Conservation (phyloP, 1,140 invertebrate species). For the Anastrepha obliqua region DNA sequence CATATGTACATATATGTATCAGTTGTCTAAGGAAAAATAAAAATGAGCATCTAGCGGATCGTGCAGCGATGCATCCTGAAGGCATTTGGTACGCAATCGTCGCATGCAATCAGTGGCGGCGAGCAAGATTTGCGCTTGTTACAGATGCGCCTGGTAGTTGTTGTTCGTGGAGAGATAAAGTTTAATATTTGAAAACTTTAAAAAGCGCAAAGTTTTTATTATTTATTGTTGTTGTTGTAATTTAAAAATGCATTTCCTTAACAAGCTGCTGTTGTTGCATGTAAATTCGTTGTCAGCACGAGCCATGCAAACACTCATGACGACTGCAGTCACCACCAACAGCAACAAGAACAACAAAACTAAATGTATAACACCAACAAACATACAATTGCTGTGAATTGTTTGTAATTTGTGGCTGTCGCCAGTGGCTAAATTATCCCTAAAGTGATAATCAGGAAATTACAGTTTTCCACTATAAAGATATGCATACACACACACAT, state of each 20-base stretch:
- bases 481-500: background rate
- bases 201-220: background rate
- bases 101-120: conserved; percentile 17
- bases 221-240: conserved; percentile 32
- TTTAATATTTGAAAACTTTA: conserved; percentile 26
- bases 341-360: background rate
- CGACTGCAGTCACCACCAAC: background rate
- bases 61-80: background rate
- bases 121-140: background rate
- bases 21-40: too few relatives aligned
- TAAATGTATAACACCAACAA: background rate
- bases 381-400: conserved; percentile 20
- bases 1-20: background rate
- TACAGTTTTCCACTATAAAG: conserved; percentile 49
- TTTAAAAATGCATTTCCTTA: conserved; percentile 53
- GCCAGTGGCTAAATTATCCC: conserved; percentile 55
- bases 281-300: conserved; percentile 46
- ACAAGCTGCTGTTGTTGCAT: conserved; percentile 32
- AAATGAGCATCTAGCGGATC: background rate
- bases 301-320: conserved; percentile 1
- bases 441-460: conserved; percentile 54
- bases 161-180: background rate
- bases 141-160: background rate
- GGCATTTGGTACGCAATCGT: conserved; percentile 33
- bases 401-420: conserved; percentile 54